These are phyloP conservation scores for Drosophila nr. medialis DNA, from an alignment of 2,888 invertebrate genomes.

Conservation along the genomic window DNA sequence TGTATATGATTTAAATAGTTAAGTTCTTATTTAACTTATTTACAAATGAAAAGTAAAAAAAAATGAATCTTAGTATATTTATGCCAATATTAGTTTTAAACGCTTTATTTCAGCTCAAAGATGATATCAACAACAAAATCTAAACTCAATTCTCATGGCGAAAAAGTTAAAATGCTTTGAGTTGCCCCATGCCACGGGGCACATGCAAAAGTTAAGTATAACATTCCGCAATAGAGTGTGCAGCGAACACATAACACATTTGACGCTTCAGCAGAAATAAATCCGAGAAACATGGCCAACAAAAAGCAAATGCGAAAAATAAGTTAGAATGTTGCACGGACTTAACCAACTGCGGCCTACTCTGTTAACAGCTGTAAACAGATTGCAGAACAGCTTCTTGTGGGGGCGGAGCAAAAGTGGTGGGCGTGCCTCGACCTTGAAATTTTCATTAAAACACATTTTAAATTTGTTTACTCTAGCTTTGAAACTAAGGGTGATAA, in stretches of 20 bases:
- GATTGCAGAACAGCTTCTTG: background rate
- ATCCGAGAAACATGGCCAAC: constrained; percentile 11
- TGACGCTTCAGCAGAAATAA: constrained; percentile 47
- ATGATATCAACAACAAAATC: background rate
- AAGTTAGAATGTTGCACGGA: background rate
- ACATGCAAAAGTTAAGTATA: background rate
- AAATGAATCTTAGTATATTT: background rate
- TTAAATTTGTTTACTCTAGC: background rate
- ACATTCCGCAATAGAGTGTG: constrained; percentile 15
- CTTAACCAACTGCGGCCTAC: background rate
- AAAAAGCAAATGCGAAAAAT: background rate
- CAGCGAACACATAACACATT: constrained; percentile 39
- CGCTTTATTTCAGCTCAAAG: background rate
- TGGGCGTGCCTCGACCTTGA: background rate
- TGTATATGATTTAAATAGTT: no score
- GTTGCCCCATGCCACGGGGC: background rate
- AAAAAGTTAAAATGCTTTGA: background rate
- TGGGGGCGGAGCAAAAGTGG: background rate
- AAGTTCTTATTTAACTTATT: no score
- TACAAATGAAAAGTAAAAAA: background rate
- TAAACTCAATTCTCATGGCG: background rate
- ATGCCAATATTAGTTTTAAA: no score
- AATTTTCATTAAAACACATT: background rate
- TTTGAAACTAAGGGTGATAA: background rate
- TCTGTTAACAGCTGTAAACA: background rate